phyloP scores from a whole-genome alignment of 2,888 invertebrate species.

The Strigamia transsilvanica region DNA sequence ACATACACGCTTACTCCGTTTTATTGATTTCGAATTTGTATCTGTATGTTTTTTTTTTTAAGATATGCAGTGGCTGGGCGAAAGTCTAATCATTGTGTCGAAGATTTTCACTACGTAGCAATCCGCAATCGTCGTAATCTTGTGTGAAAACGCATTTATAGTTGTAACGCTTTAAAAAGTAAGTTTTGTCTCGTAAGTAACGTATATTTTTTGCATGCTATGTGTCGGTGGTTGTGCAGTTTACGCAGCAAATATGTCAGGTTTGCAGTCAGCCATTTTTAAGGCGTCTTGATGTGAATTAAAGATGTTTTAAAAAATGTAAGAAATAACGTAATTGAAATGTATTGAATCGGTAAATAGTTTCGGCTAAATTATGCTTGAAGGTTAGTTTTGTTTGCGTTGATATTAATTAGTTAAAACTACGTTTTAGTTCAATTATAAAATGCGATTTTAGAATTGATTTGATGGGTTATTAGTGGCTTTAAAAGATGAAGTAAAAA shows the following conservation, averaged over 20 bases:
- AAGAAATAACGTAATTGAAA: background rate
- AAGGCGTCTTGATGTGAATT: constrained; percentile 7
- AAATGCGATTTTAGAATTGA: too few species aligned
- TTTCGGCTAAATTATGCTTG: too few species aligned
- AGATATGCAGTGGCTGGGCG: constrained; percentile 27
- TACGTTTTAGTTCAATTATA: too few species aligned
- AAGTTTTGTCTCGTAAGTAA: background rate
- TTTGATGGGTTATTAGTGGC: too few species aligned
- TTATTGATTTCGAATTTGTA: background rate
- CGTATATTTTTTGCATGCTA: background rate
- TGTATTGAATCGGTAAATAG: background rate
- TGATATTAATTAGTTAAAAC: too few species aligned
- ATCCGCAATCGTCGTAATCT: background rate
- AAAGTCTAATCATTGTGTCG: background rate
- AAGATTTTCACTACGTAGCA: background rate
- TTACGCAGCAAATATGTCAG: constrained; percentile 27
- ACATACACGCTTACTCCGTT: background rate
- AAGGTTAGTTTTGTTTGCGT: background rate
- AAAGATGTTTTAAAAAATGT: background rate
- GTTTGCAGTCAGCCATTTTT: constrained; percentile 31
- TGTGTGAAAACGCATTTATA: background rate
- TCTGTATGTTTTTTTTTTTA: background rate
- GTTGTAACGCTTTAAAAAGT: background rate
- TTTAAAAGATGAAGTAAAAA: too few species aligned
- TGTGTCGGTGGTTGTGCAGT: background rate